Evolutionary conservation across 2,113 vertebrate genomes (phyloP), one percentile per base, ranked within the genome.

Genomic region (Piaya cayana): DNA sequence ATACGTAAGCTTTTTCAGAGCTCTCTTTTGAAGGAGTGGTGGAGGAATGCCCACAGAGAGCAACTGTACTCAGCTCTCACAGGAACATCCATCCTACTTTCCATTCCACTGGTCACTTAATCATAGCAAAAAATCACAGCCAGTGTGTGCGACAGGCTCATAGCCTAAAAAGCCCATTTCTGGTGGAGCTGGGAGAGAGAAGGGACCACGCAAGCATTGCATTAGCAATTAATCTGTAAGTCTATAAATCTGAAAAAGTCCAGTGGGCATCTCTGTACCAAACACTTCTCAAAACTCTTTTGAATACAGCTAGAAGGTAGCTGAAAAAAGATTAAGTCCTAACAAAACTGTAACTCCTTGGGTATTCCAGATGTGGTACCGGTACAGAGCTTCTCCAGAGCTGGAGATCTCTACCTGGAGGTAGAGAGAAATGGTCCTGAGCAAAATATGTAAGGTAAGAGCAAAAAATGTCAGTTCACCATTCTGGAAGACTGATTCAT

Each of bases 201-300:
- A 75, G 30, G 42, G 15, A 59, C 4, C 13, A 22, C 2, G 29
- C 26, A 68, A 76, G 3, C 53, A 22, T 1, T 30, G 22, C 12
- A n/a, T n/a, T 67, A 14, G 7, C 14, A 67, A 50, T 30, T 47
- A 25, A 62, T 15, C 39, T 12, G 39, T 39, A 39, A 39, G 12
- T 39, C 39, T 39, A 39, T 39, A 39, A 39, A 12, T 39, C 10
- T 1, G 9, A 32, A 67, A n/a, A 7, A 20, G 12, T 10, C 27
- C 71, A 30, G 0, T 1, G 4, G 16, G 5, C 8, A 37, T 22
- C 42, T 29, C 62, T 47, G 17, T 11, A 75, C 25, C 4, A 77
- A 80, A 60, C 52, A n/a, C 15, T 52, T 37, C 26, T 55, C 29
- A 50, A n/a, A 72, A 29, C 17, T 47, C 2, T 29, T 60, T 20